phyloP scores from a whole-genome alignment of 2,113 vertebrate species.

The Panurus biarmicus region DNA sequence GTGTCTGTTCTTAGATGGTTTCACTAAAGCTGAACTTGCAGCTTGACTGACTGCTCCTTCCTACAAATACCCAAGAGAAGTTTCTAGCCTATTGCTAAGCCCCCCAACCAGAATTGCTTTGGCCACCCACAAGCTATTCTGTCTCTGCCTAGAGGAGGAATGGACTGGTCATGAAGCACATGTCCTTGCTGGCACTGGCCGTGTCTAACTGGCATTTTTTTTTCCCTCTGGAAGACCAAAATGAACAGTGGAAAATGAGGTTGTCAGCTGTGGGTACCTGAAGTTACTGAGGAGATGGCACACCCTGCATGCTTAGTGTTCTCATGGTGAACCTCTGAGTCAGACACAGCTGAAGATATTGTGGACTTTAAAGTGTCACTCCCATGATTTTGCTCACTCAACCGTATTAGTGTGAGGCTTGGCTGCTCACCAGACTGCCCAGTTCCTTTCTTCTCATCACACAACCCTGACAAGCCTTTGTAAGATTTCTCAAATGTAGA shows the following conservation, averaged over 20 bases:
- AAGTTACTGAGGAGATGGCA: neutral
- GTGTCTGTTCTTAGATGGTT: neutral
- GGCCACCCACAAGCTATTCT: neutral
- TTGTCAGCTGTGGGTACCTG: neutral
- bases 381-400: neutral
- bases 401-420: neutral
- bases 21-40: neutral
- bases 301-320: neutral
- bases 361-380: neutral
- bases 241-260: neutral
- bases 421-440: neutral
- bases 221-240: neutral
- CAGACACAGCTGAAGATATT: neutral
- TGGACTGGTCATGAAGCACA: neutral
- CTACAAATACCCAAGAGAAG: neutral
- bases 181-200: neutral
- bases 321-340: neutral
- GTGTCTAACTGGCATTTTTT: neutral
- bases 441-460: neutral
- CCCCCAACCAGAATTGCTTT: neutral
- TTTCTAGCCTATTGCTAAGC: fast-evolving
- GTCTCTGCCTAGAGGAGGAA: neutral
- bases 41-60: neutral
- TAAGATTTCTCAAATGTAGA: neutral
- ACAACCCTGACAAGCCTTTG: neutral